Evolutionary conservation across 1,140 invertebrate species (phyloP).

Genomic region (Saxidomus purpurata): DNA sequence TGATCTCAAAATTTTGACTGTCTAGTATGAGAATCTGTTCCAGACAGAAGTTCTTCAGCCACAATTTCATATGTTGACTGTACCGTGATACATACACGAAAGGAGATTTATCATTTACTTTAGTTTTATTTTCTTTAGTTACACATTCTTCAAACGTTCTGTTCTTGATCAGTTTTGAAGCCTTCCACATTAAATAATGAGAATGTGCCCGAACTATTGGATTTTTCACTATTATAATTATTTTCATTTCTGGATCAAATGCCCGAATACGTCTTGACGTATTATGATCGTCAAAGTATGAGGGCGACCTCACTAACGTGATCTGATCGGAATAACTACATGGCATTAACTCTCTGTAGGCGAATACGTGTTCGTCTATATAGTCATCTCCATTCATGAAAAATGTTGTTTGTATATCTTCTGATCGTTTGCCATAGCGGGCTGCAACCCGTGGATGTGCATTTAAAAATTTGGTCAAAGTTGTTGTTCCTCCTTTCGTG

Average conservation of each 20-base stretch:
- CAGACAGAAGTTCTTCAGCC: slow-evolving; percentile 92
- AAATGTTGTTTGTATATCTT: slow-evolving; percentile 77
- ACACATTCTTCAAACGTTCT: slow-evolving; percentile 69
- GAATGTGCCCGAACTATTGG: slow-evolving; percentile 96
- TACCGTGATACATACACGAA: slow-evolving; percentile 94
- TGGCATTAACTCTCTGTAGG: slow-evolving; percentile 82
- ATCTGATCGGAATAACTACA: slow-evolving; percentile 75
- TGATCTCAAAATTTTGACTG: slow-evolving; percentile 93
- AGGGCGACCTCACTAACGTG: slow-evolving; percentile 87
- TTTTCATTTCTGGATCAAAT: slow-evolving; percentile 94
- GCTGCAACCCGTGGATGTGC: slow-evolving; percentile 83
- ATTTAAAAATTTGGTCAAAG: slow-evolving; percentile 83
- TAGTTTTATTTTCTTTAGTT: slow-evolving; percentile 19
- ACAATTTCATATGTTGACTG: slow-evolving; percentile 91
- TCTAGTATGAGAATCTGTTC: slow-evolving; percentile 94
- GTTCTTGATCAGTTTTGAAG: slow-evolving; percentile 20
- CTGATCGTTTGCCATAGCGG: neutral
- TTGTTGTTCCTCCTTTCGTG: slow-evolving; percentile 85
- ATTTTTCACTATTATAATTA: slow-evolving; percentile 95
- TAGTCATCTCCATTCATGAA: slow-evolving; percentile 79
- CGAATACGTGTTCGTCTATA: slow-evolving; percentile 83
- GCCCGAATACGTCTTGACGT: slow-evolving; percentile 93
- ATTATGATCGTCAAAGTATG: slow-evolving; percentile 87
- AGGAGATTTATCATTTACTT: slow-evolving; percentile 48
- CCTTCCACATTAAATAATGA: slow-evolving; percentile 90